Evolutionary conservation across 1,140 invertebrate genomes (phyloP), one percentile per base, ranked within the genome.

Genomic region (Protaetia brevitarsis): DNA sequence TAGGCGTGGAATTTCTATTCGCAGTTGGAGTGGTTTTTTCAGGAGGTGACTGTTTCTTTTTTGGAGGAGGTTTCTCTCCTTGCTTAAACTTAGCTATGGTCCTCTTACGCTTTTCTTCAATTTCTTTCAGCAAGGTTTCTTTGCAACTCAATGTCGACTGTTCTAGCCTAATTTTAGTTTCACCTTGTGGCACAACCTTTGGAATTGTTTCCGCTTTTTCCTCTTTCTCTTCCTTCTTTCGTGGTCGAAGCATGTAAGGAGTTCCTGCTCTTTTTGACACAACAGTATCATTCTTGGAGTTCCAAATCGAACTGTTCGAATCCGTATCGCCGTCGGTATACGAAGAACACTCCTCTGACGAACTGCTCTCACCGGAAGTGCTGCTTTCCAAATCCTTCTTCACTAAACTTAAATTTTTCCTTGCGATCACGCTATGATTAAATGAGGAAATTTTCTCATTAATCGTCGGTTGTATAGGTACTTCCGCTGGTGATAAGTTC

Each of bases 381-480:
- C 26, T 67, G 30, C 36, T 56, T 66, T 58, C 34, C 19, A 8
- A 64, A 57, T 19, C 19, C 23, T 19, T 68, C 60, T 69, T 73
- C 61, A 72, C 63, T 34, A 70, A 68, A 57, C 65, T 73, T 36
- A 77, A 72, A 68, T 77, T 74, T 63, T 77, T 77, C 34, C 72
- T 73, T 3, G 69, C 75, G 11, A 72, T 69, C 6, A 70, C 58
- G 30, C 63, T 72, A 21, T 64, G 60, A 65, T 71, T 73, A 27
- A 76, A 72, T 27, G 37, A 66, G 7, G 71, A 66, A 21, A 69
- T 31, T 57, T 66, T 66, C 7, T 66, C 45, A 7, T n/a, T 11
- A 28, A 58, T 65, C 2, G 13, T 13, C 7, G 34, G 10, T 28
- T 51, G 26, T n/a, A 51, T 41, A 37, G 26, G 31, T 64, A 34